Evolutionary conservation across 2,797 vertebrate genomes (phyloP), one percentile per base, ranked within the genome.

Genomic region (Protonibea diacanthus): DNA sequence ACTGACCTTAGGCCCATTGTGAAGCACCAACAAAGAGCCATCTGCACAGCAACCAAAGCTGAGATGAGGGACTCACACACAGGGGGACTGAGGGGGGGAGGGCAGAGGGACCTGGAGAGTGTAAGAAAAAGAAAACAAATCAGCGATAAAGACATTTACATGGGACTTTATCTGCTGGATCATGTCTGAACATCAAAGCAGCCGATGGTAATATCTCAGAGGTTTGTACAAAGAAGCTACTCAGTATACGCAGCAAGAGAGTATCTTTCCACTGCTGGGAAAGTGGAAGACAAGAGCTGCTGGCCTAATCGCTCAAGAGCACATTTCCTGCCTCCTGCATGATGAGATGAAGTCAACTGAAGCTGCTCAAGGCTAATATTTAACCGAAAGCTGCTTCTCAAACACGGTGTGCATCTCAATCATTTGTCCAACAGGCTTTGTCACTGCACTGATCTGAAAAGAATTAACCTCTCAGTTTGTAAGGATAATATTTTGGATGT

Each of bases 21-120:
- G 92, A 93, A 89, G 86, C 86, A 89, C 88, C 91, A 95, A 96
- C 95, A 96, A 96, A 95, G 95, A 95, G 88, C 95, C 95, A 96
- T 96, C 95, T 96, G 95, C 95, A 94, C 91, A 82, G 93, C 91
- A 95, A 94, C 93, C 92, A 89, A 85, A 91, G 91, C 89, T 78
- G 84, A 91, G 87, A 88, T 86, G 89, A 93, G 92, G 91, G 90
- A 93, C 89, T 85, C 38, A 2, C 86, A 85, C 84, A 90, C 89
- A 81, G 49, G 86, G 89, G 88, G 72, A 83, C 73, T 9, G 23
- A 61, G 33, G 55, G 80, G 83, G 61, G 81, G 84, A 67, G 71
- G 83, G 74, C 52, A 74, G 52, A 66, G 68, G 71, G 82, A 83
- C 77, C 74, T 73, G 81, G 75, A 81, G 78, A 74, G 86, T 74